Percentiles rank a stretch among this genome's conserved stretches.
Evolutionary conservation across 2,113 vertebrate species (phyloP).

Genomic region (Bolborhynchus lineola): DNA sequence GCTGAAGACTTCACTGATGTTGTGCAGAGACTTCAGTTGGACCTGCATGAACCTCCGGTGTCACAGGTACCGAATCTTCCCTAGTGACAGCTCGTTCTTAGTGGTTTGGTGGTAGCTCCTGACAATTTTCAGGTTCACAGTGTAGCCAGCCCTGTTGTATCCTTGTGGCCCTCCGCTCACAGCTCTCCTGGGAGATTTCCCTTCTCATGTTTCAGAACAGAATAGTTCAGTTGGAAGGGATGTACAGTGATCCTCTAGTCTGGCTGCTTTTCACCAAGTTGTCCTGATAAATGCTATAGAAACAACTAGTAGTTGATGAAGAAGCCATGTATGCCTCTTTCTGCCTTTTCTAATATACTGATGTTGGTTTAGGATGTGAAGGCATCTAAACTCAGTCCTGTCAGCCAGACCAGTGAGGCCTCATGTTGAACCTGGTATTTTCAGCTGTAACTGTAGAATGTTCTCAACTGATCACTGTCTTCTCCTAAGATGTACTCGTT

Average conservation of each 20-base stretch:
- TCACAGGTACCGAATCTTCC: constrained; percentile 84
- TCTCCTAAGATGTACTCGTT: background rate
- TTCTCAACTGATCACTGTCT: background rate
- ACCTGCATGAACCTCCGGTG: constrained; percentile 95
- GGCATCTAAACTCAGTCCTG: background rate
- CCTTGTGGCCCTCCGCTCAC: background rate
- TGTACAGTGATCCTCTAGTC: background rate
- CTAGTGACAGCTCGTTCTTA: background rate
- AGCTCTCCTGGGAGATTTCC: background rate
- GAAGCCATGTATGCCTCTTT: background rate
- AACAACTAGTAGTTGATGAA: background rate
- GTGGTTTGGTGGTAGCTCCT: background rate
- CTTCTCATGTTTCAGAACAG: background rate
- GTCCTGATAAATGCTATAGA: background rate
- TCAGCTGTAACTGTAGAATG: background rate
- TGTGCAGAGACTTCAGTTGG: constrained; percentile 95
- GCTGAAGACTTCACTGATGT: constrained; percentile 96
- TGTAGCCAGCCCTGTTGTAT: background rate
- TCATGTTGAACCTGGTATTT: background rate
- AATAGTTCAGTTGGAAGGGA: background rate
- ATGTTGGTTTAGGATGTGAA: background rate
- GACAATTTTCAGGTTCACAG: background rate
- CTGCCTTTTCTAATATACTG: background rate
- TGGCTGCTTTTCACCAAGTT: background rate
- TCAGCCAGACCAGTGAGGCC: background rate